Evolutionary conservation across 2,888 invertebrate species (phyloP), one percentile per base, ranked within the genome.

Genomic region (Xylota sylvarum): DNA sequence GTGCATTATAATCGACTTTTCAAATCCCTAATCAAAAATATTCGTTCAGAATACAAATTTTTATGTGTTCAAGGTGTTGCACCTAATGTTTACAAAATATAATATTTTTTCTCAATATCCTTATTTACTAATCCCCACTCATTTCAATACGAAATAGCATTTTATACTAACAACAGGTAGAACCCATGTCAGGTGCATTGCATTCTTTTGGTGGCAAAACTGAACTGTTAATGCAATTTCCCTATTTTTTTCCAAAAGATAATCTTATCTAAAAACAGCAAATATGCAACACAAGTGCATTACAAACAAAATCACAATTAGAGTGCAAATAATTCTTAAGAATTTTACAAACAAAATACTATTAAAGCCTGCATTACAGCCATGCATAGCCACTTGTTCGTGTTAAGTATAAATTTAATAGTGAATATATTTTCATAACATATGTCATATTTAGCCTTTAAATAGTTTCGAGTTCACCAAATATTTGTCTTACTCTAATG

Each of bases 261-360:
- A 81, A 81, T 77, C 85, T 85, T 85, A 85, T 85, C 85, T 77
- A 27, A 58, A 65, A 35, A 27, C 46, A 65, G 27, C 60, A 85
- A 73, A 67, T 81, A 48, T 81, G 65, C 81, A 76, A 32, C 46
- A 85, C 81, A 85, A 85, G 85, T 85, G 85, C 85, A 85, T 46
- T 43, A 72, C 72, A 85, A 85, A 85, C 81, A 85, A 76, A 85
- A 76, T 85, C 52, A 85, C 40, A 85, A 72, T 72, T 74, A 69
- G 14, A 80, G 19, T 64, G 65, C 65, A 85, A 85, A 85, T 81
- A 76, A 56, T 30, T 81, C 70, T 52, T 32, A 65, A 55, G 85
- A 70, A 77, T 81, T 76, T 67, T 23, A 43, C 65, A 70, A 76
- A 81, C 81, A 65, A 65, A 76, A 64, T 37, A 9, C 50, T 50